Evolutionary conservation across 2,797 vertebrate species (phyloP).

Genomic region (Tadarida brasiliensis): DNA sequence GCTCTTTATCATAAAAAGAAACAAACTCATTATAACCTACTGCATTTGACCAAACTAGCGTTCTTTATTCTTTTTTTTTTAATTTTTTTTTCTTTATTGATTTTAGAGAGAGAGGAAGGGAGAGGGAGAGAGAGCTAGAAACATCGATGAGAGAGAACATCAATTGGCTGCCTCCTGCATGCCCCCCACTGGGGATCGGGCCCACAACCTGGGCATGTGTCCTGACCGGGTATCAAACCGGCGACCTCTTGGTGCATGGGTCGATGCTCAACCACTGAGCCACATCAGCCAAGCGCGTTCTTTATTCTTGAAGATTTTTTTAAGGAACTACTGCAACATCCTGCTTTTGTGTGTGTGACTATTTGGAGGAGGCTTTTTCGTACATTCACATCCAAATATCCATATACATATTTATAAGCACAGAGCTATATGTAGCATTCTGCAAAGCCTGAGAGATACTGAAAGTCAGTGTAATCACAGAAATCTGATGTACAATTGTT

Average conservation of each 20-base stretch:
- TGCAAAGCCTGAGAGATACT: background rate
- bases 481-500: background rate
- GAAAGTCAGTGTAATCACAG: background rate
- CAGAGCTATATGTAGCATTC: background rate
- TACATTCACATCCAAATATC: background rate
- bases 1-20: slow-evolving; percentile 34
- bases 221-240: too few species aligned
- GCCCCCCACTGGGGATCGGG: too few species aligned
- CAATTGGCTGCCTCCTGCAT: too few species aligned
- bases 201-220: too few species aligned
- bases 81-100: too few species aligned
- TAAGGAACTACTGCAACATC: background rate
- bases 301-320: background rate
- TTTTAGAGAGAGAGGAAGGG: too few species aligned
- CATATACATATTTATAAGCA: background rate
- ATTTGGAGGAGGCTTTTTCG: slow-evolving; percentile 36
- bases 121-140: too few species aligned
- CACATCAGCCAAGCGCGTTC: too few species aligned
- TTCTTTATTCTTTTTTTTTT: background rate
- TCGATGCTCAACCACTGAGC: too few species aligned
- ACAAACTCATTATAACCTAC: background rate
- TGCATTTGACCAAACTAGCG: background rate
- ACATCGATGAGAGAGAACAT: too few species aligned
- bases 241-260: too few species aligned
- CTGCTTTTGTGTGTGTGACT: background rate